Base-by-base conservation (phyloP, 2,888 invertebrate genomes). In the Pharmacophagus antenor region DNA sequence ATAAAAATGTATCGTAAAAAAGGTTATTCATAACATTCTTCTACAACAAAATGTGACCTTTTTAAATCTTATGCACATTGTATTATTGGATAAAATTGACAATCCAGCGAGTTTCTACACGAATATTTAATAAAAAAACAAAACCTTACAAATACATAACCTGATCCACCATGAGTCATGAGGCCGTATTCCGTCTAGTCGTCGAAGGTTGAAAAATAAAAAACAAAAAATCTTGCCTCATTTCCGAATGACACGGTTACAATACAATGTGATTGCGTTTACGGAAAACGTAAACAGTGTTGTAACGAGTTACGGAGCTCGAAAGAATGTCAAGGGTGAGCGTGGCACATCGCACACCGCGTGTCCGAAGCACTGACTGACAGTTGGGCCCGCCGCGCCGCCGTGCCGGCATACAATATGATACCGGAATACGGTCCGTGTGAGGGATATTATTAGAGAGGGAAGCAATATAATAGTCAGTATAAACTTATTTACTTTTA, bases 241-340 rank as follows among this genome's bases (percentile, higher is more conserved):
- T 51, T 57, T 50, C 18, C 31, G 31, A 52, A 52, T 17, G 12
- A 8, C 41, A 41, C 22, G 5, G 27, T 31, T 17, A 51, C 25
- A 51, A 51, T 31, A 51, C 27, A 27, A 27, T 37, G 46, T 58
- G 46, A 46, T 46, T 58, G 52, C 52, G 52, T 53, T 53, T 52
- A 53, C 48, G 41, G 48, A 53, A 58, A 41, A 27, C 42, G 58
- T 41, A 48, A 58, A 48, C 41, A 49, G 42, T 58, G 53, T 52
- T 41, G 53, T 46, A 27, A 58, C 53, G 42, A 27, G 47, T 47
- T 46, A 20, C 21, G 47, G 31, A 58, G 41, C 15, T n/a, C 21
- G 54, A 48, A 59, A 54, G 49, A 59, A 59, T 54, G 58, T 59
- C 58, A 59, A 59, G 53, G 49, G 58, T 59, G 53, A 41, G 21